A percentile compares a stretch with the other conserved stretches of the same genome.
Conservation (phyloP, 2,113 vertebrate genomes). For the Elephas maximus region DNA sequence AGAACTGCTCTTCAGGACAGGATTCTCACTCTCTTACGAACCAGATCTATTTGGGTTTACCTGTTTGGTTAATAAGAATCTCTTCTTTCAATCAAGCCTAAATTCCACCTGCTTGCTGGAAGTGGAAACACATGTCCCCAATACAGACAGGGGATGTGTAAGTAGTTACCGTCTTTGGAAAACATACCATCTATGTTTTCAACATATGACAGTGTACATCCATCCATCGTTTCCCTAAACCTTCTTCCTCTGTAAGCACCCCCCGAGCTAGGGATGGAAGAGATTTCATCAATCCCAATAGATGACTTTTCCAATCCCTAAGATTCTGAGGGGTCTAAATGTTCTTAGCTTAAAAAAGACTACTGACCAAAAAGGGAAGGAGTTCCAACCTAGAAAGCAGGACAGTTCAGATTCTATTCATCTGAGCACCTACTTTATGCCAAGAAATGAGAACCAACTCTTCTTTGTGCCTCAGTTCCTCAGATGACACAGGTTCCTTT, state of each 20-base stretch:
- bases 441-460: not conserved
- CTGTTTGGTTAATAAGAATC: not conserved
- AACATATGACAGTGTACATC: not conserved
- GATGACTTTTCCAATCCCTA: not conserved
- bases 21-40: not conserved
- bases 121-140: not conserved
- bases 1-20: not conserved
- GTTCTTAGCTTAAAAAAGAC: slow-evolving; percentile 3
- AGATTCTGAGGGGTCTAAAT: not conserved
- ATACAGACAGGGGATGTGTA: not conserved
- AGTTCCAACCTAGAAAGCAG: not conserved
- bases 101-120: not conserved
- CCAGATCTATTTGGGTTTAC: not conserved
- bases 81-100: not conserved
- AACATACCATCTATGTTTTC: not conserved
- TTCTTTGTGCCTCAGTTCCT: not conserved
- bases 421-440: not conserved
- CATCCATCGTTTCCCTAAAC: not conserved
- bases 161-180: not conserved
- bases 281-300: not conserved
- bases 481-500: not conserved
- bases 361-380: slow-evolving; percentile 9
- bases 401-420: not conserved
- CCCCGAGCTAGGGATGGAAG: not conserved
- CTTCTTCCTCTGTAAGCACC: not conserved